A percentile compares a stretch with the other conserved stretches of the same genome.
Evolutionary conservation across 2,888 invertebrate species (phyloP).

Genomic region (Caenorhabditis sp.): DNA sequence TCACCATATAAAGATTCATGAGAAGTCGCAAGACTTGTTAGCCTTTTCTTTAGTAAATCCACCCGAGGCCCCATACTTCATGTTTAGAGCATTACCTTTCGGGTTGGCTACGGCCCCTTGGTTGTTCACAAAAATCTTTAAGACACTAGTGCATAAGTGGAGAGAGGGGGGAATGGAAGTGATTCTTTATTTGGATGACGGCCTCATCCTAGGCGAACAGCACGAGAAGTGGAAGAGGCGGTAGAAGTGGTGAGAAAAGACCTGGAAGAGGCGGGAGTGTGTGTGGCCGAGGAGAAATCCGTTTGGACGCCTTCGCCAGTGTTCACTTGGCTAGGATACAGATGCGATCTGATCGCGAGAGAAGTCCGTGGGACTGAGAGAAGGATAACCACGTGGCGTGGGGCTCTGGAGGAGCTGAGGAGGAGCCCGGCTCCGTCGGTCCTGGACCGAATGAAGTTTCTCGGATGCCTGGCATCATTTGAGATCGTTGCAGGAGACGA

Average conservation of each 20-base stretch:
- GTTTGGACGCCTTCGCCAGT: not conserved
- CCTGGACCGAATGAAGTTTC: conserved; percentile 9
- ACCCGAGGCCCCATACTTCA: not conserved
- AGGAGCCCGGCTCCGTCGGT: conserved; percentile 10
- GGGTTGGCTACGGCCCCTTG: conserved; percentile 6
- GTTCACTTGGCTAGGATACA: conserved; percentile 9
- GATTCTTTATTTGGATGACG: conserved; percentile 10
- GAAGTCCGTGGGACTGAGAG: not conserved
- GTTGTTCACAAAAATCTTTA: conserved; percentile 18
- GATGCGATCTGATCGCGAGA: not conserved
- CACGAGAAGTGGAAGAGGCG: not conserved
- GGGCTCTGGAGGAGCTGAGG: not conserved
- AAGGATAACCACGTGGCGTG: not conserved
- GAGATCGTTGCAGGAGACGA: conserved; percentile 7
- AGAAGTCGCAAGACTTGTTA: not conserved
- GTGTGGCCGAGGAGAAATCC: conserved; percentile 15
- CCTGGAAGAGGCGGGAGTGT: not conserved
- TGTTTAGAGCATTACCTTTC: conserved; percentile 3
- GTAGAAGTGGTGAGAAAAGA: not conserved
- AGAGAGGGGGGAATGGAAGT: not conserved
- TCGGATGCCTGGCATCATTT: conserved; percentile 5
- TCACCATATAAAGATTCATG: conserved; percentile 5
- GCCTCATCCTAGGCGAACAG: not conserved
- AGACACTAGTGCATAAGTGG: not conserved
- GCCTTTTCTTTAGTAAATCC: not conserved